phyloP scores from a whole-genome alignment of 2,797 vertebrate species.

The Danio albolineatus region DNA sequence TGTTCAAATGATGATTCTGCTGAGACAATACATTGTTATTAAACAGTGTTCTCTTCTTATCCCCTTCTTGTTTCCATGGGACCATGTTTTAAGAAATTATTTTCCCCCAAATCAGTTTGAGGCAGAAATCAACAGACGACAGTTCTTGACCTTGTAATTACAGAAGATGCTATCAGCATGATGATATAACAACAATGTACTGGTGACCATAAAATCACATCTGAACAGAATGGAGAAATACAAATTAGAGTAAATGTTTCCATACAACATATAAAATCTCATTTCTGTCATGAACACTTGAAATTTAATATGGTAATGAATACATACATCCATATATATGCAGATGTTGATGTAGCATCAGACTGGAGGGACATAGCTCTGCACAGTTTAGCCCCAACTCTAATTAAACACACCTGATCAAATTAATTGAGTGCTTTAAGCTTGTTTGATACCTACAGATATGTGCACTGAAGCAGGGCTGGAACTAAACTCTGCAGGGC shows the following conservation, averaged over 20 bases:
- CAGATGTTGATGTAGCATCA: too few relatives aligned
- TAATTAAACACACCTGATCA: too few relatives aligned
- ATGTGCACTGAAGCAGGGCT: too few relatives aligned
- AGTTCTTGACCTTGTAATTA: slow-evolving; percentile 71
- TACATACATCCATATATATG: too few relatives aligned
- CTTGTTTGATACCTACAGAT: too few relatives aligned
- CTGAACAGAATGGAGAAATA: slow-evolving; percentile 31
- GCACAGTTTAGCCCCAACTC: too few relatives aligned
- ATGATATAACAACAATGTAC: slow-evolving; percentile 67
- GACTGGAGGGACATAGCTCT: too few relatives aligned
- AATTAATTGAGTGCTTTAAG: too few relatives aligned
- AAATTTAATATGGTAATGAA: too few relatives aligned
- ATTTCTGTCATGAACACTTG: too few relatives aligned
- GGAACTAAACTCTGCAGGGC: too few relatives aligned
- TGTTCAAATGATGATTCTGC: neutral
- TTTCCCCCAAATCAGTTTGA: slow-evolving; percentile 43
- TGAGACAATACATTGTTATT: neutral
- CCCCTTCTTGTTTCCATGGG: slow-evolving; percentile 19
- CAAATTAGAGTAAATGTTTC: slow-evolving; percentile 27
- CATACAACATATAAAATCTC: slow-evolving; percentile 54
- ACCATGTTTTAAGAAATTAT: slow-evolving; percentile 45
- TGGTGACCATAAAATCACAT: slow-evolving; percentile 65
- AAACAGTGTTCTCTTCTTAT: slow-evolving; percentile 30
- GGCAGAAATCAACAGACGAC: slow-evolving; percentile 67
- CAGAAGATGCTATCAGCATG: slow-evolving; percentile 80